These are phyloP conservation scores for Syrrhaptes paradoxus DNA, from an alignment of 2,113 vertebrate species.

Conservation along the genomic window DNA sequence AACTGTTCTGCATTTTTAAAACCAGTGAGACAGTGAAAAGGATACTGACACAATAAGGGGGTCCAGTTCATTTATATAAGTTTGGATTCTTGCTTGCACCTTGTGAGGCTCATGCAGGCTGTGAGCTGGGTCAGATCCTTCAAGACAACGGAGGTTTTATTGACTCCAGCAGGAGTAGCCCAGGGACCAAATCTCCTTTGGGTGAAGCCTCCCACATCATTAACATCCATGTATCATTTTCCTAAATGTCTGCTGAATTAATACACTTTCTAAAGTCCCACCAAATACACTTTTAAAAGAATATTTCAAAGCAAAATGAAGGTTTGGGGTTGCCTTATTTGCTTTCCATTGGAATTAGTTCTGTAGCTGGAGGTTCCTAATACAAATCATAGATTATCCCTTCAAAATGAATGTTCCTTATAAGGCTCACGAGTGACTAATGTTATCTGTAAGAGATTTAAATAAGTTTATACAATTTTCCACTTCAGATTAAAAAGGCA, in stretches of 20 bases:
- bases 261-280: neutral
- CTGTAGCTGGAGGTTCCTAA: neutral
- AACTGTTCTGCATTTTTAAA: neutral
- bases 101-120: neutral
- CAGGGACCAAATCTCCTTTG: neutral
- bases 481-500: conserved; percentile 43
- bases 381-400: neutral
- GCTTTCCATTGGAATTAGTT: neutral
- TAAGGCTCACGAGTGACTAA: neutral
- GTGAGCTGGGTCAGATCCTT: neutral
- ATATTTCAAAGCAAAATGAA: neutral
- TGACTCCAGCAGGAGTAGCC: neutral
- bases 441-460: neutral
- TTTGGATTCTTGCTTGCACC: neutral
- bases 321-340: neutral
- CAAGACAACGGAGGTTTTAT: neutral
- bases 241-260: neutral
- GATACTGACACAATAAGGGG: neutral
- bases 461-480: neutral
- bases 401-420: neutral
- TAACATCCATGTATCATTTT: neutral
- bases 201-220: neutral
- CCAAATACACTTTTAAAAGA: neutral
- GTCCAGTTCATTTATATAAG: neutral
- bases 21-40: neutral